Percentiles rank a stretch among this genome's conserved stretches.
phyloP scores from a whole-genome alignment of 2,888 invertebrate species.

The Tetrapedia diversipes region DNA sequence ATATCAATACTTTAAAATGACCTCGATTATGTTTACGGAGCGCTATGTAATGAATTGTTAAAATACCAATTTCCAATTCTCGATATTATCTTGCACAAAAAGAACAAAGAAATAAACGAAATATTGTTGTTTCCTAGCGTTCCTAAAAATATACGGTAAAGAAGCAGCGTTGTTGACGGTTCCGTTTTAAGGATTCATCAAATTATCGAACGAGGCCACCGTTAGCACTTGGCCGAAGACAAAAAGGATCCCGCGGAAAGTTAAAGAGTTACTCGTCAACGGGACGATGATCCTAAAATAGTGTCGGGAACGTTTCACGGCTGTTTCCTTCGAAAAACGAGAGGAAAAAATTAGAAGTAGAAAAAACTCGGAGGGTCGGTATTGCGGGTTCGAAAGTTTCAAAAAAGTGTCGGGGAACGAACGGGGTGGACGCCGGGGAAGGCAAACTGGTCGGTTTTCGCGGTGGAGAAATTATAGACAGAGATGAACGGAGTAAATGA shows the following conservation, averaged over 20 bases:
- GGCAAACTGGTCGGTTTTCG: constrained; percentile 39
- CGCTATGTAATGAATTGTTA: no score
- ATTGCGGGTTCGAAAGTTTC: constrained; percentile 28
- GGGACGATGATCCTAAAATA: constrained; percentile 19
- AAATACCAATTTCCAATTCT: no score
- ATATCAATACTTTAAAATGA: no score
- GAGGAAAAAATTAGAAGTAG: background rate
- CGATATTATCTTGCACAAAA: no score
- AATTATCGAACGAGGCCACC: background rate
- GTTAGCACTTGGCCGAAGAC: background rate
- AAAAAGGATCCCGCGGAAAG: background rate
- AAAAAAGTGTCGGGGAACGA: constrained; percentile 34
- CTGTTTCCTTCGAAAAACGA: background rate
- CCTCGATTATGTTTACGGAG: no score
- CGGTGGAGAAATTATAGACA: constrained; percentile 49
- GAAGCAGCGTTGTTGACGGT: no score
- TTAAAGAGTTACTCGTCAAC: constrained; percentile 1
- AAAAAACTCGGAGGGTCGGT: background rate
- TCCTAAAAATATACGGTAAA: no score
- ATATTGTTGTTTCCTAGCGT: no score
- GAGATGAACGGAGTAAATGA: constrained; percentile 54
- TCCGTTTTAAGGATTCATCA: background rate
- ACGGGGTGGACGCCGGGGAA: constrained; percentile 18
- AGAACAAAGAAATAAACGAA: no score
- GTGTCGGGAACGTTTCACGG: constrained; percentile 35